Conservation (phyloP, 2,888 invertebrate species). For the Synergus umbraculus region DNA sequence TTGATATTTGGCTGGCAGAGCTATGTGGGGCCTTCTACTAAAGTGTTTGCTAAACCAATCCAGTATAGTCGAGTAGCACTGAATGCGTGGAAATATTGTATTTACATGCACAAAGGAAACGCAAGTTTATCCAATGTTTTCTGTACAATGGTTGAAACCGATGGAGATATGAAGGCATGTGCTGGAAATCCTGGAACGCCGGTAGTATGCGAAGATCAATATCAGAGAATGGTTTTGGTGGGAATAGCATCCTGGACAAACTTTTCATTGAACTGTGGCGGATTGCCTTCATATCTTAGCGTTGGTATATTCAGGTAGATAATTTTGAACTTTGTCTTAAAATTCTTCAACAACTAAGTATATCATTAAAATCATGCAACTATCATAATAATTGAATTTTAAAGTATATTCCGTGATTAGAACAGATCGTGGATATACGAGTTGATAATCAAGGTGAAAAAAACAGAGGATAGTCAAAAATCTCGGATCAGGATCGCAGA, state of each 20-base stretch:
- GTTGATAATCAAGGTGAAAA: constrained; percentile 53
- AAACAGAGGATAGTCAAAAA: constrained; percentile 39
- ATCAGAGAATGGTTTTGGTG: constrained; percentile 56
- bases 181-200: constrained; percentile 68
- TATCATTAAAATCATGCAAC: not conserved
- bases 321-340: not conserved
- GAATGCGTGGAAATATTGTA: constrained; percentile 62
- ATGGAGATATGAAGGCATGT: constrained; percentile 59
- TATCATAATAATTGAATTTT: not conserved
- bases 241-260: constrained; percentile 66
- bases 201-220: constrained; percentile 61
- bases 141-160: constrained; percentile 60
- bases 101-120: constrained; percentile 57
- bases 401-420: not conserved
- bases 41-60: constrained; percentile 62
- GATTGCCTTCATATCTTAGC: constrained; percentile 59
- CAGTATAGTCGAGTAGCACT: constrained; percentile 59
- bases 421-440: constrained; percentile 60
- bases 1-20: constrained; percentile 66
- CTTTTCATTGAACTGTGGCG: constrained; percentile 62
- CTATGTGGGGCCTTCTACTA: constrained; percentile 54
- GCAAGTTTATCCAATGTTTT: constrained; percentile 61
- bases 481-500: not conserved
- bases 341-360: not conserved
- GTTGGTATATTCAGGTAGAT: constrained; percentile 59